phyloP scores from a whole-genome alignment of 2,888 invertebrate species.

The Polymixis flavicincta region DNA sequence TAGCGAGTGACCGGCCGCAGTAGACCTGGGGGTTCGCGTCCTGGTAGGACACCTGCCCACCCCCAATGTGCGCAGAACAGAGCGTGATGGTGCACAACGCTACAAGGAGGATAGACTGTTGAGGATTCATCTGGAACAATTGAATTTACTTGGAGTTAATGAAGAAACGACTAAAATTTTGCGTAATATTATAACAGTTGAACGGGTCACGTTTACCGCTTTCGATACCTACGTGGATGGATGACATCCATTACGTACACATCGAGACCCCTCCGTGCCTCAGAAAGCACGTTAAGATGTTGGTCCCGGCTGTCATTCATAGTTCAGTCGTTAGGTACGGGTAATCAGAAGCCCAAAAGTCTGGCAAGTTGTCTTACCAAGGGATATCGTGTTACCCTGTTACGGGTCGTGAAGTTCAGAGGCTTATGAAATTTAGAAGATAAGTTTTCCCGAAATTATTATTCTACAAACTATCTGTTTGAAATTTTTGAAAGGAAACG shows the following conservation, averaged over 20 bases:
- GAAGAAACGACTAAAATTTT: neutral
- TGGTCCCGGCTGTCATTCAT: neutral
- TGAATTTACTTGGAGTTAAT: neutral
- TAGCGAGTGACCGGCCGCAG: constrained; percentile 78
- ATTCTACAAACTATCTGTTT: neutral
- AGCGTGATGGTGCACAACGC: constrained; percentile 63
- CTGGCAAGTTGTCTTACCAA: neutral
- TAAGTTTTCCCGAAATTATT: neutral
- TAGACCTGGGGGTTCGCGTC: constrained; percentile 72
- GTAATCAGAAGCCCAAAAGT: neutral
- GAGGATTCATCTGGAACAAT: constrained; percentile 73
- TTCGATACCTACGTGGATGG: neutral
- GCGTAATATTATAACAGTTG: neutral
- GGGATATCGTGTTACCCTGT: neutral
- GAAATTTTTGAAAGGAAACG: neutral
- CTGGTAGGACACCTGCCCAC: constrained; percentile 58
- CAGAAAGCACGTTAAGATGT: neutral
- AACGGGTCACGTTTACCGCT: neutral
- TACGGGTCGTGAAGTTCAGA: neutral
- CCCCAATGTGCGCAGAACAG: constrained; percentile 72
- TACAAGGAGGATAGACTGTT: constrained; percentile 55
- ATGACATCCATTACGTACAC: neutral
- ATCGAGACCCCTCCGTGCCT: neutral
- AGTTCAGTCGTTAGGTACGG: neutral
- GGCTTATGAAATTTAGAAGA: neutral